Evolutionary conservation across 2,888 invertebrate species (phyloP).

Genomic region (Kuschelorhynchus macadamiae): DNA sequence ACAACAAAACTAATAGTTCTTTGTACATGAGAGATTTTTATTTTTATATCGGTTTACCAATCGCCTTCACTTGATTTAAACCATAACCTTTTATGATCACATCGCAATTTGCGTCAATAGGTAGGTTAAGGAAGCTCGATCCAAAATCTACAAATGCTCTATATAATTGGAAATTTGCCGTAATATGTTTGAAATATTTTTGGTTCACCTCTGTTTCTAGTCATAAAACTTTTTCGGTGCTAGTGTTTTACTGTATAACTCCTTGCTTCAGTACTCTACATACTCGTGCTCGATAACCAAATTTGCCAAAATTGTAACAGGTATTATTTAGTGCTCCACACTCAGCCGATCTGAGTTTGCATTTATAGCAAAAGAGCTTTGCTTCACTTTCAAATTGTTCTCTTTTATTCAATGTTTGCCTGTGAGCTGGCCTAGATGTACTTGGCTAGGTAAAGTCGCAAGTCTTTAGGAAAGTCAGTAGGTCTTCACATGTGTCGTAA

Average conservation of each 20-base stretch:
- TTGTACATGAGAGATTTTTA: constrained; percentile 33
- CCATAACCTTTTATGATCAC: constrained; percentile 19
- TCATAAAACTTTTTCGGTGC: background rate
- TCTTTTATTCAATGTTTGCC: too few species aligned
- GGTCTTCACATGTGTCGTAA: constrained; percentile 28
- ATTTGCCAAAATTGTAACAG: background rate
- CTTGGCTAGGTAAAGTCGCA: too few species aligned
- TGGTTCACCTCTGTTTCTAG: background rate
- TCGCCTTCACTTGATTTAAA: constrained; percentile 2
- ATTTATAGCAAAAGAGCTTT: too few species aligned
- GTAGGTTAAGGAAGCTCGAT: background rate
- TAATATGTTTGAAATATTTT: background rate
- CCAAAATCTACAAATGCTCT: constrained; percentile 25
- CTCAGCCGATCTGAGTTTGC: too few species aligned
- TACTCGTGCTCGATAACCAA: background rate
- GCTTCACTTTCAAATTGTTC: too few species aligned
- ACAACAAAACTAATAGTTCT: constrained; percentile 14
- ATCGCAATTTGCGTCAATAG: constrained; percentile 4
- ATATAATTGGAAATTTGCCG: background rate
- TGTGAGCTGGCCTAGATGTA: too few species aligned
- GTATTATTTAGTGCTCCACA: background rate
- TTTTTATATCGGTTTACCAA: constrained; percentile 3
- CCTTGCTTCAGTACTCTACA: background rate
- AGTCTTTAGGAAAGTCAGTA: constrained; percentile 31
- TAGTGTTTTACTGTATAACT: background rate